Base-by-base conservation (phyloP, 2,888 invertebrate species). In the Drosophila melanocephala region DNA sequence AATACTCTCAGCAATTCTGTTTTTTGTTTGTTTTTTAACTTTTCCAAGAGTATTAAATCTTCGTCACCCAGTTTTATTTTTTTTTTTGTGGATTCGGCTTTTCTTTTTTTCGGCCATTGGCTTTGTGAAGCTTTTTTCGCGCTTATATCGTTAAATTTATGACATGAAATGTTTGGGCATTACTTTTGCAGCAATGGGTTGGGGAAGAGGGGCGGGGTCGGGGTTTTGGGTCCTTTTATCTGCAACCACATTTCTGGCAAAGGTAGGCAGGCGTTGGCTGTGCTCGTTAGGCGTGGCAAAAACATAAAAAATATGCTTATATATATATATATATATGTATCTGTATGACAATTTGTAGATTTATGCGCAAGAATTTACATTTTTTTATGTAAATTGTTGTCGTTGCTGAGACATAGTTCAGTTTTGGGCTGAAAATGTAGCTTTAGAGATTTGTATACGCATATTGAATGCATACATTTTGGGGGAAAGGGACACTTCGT, bases 101-200 rank as follows among this genome's bases (percentile, higher is more conserved):
- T 73, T 62, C 61, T 69, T 64, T 71, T 64, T 61, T 61, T 57
- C 19, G 58, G 47, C 10, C 67, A 58, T 75, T 76, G 71, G 80
- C 80, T 75, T 86, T 72, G 64, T 67, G 64, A 57, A 22, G 58
- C 37, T 67, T 81, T 80, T 81, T 75, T 77, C 74, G 85, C 83
- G 86, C 76, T 85, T 83, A 78, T 75, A 76, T 79, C 81, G 90
- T 90, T 81, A 90, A 90, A 90, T 90, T 86, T 86, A 86, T 86
- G 90, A 86, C 86, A 85, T 58, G 68, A 76, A 88, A 86, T 90
- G 76, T 83, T 85, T 87, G 79, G 82, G 87, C 78, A 75, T 89
- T 87, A 84, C 71, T 81, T 87, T 85, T 65, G 62, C 2, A 14
- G 47, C 22, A 39, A 51, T 39, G 14, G 4, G 35, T 26, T 2